Conservation (phyloP, 2,888 invertebrate genomes). For the Chloroclystis v-ata region DNA sequence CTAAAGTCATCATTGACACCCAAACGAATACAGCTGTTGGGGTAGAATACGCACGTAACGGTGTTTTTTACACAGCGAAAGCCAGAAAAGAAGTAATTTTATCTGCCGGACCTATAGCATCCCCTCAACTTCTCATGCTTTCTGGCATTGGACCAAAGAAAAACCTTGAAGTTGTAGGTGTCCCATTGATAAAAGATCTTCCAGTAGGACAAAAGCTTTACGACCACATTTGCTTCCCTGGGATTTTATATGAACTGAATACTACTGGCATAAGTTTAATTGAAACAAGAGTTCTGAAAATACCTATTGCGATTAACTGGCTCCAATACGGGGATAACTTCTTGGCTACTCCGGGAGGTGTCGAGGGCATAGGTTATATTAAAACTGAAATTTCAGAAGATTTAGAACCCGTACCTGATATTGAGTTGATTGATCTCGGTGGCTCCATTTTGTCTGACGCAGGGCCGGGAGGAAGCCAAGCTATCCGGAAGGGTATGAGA, state of each 20-base stretch:
- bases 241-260: conserved; percentile 62
- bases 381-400: conserved; percentile 78
- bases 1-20: conserved; percentile 81
- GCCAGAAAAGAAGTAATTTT: conserved; percentile 90
- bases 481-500: conserved; percentile 75
- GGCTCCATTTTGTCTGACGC: conserved; percentile 82
- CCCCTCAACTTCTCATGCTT: conserved; percentile 93
- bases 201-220: conserved; percentile 83
- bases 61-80: conserved; percentile 60
- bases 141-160: conserved; percentile 82
- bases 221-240: conserved; percentile 79
- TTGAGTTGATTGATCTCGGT: conserved; percentile 81
- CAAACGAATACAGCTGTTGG: conserved; percentile 81
- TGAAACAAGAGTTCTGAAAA: conserved; percentile 40
- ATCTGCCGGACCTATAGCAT: conserved; percentile 91
- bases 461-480: conserved; percentile 55
- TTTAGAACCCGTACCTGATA: conserved; percentile 80
- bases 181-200: conserved; percentile 80
- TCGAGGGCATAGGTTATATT: conserved; percentile 82
- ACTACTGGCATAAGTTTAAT: conserved; percentile 51
- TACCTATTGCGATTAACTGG: conserved; percentile 47
- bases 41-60: conserved; percentile 80
- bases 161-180: conserved; percentile 71
- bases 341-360: conserved; percentile 79
- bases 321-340: conserved; percentile 61